Percentiles rank a stretch among this genome's conserved stretches.
Evolutionary conservation across 2,113 vertebrate genomes (phyloP).

Genomic region (Sigmodon hispidus): DNA sequence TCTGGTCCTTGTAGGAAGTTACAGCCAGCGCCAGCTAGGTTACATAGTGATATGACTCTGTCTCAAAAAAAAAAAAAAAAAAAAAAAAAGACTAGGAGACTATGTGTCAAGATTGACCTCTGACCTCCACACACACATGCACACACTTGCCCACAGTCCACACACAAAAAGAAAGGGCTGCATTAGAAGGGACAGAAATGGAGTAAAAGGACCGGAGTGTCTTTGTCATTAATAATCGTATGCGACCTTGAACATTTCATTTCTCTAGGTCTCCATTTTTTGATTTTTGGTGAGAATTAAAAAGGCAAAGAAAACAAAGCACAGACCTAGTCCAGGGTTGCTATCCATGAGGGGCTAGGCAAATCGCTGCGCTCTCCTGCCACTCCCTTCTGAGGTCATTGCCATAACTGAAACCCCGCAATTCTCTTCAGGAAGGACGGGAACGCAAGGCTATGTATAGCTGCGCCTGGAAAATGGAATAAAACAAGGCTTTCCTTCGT

Average conservation of each 20-base stretch:
- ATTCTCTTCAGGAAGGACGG: slow-evolving; percentile 32
- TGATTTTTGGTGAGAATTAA: slow-evolving; percentile 14
- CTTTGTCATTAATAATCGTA: not conserved
- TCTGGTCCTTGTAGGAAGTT: not conserved
- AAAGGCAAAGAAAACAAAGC: not conserved
- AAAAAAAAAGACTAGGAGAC: not conserved
- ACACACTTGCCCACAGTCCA: not conserved
- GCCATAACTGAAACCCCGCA: slow-evolving; percentile 35
- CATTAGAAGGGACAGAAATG: not conserved
- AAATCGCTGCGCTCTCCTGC: not conserved
- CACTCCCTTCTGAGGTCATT: slow-evolving; percentile 18
- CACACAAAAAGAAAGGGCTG: not conserved
- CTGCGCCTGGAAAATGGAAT: slow-evolving; percentile 47
- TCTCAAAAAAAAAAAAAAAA: not conserved
- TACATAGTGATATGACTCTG: not conserved
- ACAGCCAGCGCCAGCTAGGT: not conserved
- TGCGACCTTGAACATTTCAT: slow-evolving; percentile 41
- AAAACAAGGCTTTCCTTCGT: slow-evolving; percentile 42
- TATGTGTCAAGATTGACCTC: not conserved
- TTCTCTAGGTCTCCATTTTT: slow-evolving; percentile 40
- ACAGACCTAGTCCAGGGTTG: not conserved
- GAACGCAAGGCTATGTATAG: not conserved
- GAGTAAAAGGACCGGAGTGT: not conserved
- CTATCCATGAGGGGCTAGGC: not conserved
- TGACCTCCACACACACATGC: not conserved